A percentile compares a stretch with the other conserved stretches of the same genome.
phyloP scores from a whole-genome alignment of 1,140 invertebrate species.

The Phenacoccus solenopsis region DNA sequence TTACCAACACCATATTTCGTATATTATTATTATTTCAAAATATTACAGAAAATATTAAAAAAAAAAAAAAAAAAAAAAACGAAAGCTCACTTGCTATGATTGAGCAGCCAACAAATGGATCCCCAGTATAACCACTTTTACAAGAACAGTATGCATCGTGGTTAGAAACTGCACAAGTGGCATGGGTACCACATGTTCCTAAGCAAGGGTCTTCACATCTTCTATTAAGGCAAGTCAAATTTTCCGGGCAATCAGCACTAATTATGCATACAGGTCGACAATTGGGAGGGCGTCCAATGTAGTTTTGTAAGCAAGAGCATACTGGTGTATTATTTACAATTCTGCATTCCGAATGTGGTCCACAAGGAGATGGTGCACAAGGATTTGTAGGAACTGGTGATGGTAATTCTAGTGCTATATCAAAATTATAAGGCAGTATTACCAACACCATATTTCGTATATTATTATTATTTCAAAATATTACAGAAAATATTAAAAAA shows the following conservation, averaged over 20 bases:
- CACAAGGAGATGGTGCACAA: slow-evolving; percentile 63
- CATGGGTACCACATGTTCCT: slow-evolving; percentile 52
- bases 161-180: slow-evolving; percentile 56
- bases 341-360: slow-evolving; percentile 56
- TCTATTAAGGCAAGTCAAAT: slow-evolving; percentile 53
- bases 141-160: slow-evolving; percentile 59
- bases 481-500: no score
- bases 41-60: no score
- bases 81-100: slow-evolving; percentile 36
- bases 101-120: slow-evolving; percentile 61
- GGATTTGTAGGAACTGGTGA: slow-evolving; percentile 43
- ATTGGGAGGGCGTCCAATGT: slow-evolving; percentile 55
- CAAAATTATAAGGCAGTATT: background rate
- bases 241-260: slow-evolving; percentile 53
- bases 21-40: background rate
- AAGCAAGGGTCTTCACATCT: slow-evolving; percentile 58
- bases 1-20: background rate
- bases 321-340: slow-evolving; percentile 46
- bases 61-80: no score
- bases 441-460: background rate
- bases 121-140: slow-evolving; percentile 53
- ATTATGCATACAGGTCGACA: slow-evolving; percentile 64
- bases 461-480: no score
- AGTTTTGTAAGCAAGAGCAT: slow-evolving; percentile 59
- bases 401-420: slow-evolving; percentile 17